Evolutionary conservation across 2,888 invertebrate species (phyloP), one percentile per base, ranked within the genome.

Genomic region (Folsomia manolachei): DNA sequence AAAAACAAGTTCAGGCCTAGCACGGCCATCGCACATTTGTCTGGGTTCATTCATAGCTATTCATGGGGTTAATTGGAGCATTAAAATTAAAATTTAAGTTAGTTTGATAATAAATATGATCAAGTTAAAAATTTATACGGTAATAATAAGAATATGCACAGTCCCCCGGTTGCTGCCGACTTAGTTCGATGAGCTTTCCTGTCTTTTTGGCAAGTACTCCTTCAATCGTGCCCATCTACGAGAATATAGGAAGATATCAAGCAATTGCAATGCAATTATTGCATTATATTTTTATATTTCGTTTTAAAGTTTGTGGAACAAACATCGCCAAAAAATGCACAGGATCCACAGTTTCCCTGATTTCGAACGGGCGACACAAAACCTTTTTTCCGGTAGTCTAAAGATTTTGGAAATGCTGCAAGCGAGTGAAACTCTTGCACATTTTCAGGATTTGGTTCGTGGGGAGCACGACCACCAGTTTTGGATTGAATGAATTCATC

Each of bases 251-350:
- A n/a, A n/a, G n/a, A n/a, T n/a, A n/a, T n/a, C n/a, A n/a, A n/a
- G n/a, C n/a, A n/a, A n/a, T n/a, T n/a, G n/a, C n/a, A n/a, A n/a
- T n/a, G n/a, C n/a, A n/a, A n/a, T n/a, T n/a, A n/a, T n/a, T n/a
- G n/a, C n/a, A n/a, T n/a, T n/a, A n/a, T n/a, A n/a, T n/a, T n/a
- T n/a, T n/a, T n/a, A n/a, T n/a, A n/a, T n/a, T n/a, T n/a, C n/a
- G n/a, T n/a, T n/a, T n/a, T n/a, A n/a, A n/a, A n/a, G n/a, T n/a
- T n/a, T n/a, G n/a, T n/a, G n/a, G n/a, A n/a, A n/a, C n/a, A n/a
- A n/a, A 51, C 51, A 51, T 51, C 51, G 51, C 51, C 56, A 56
- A 56, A 56, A 21, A 56, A 56, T 56, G 11, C 56, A 56, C 56
- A 56, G 21, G 56, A 56, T 56, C 11, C 56, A 56, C 56, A 56